Evolutionary conservation across 2,113 vertebrate genomes (phyloP), one percentile per base, ranked within the genome.

Genomic region (Bos indicus): DNA sequence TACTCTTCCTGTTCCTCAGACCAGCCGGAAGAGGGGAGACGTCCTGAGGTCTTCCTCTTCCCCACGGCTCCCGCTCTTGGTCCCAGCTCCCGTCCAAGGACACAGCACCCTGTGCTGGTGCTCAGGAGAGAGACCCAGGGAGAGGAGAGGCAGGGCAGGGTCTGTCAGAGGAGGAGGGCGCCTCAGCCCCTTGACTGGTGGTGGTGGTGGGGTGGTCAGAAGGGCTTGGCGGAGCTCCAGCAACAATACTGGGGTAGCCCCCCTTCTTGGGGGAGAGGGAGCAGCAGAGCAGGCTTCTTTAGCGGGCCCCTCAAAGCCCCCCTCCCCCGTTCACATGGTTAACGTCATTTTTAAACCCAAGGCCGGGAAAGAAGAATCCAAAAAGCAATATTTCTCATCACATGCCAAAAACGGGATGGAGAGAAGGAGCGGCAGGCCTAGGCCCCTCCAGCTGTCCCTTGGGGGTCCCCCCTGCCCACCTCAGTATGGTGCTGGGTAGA

Each of bases 341-440:
- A 83, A 84, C 16, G 17, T 96, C 59, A 91, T 90, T 92, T 98
- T 98, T 94, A 83, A 56, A 96, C 90, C 2, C 83, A 98, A 98
- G 97, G 97, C 87, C 98, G 92, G 98, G 96, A 98, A 93, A 97
- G 96, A 98, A 96, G 92, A 92, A 98, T 98, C 98, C 43, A 2
- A 92, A 98, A 98, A 99, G 98, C 98, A 99, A 99, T 99, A 99
- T 99, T 99, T 99, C 97, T 99, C 98, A 97, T 98, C 98, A 98
- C 96, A 98, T 99, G 98, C 99, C 98, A 99, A 99, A 98, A 98
- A 98, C 0, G 93, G 97, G 95, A 77, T 92, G 84, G 86, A 96
- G 80, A 92, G 78, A 48, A 97, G 94, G 97, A 96, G 96, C 19
- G 90, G 91, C 96, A 97, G 95, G 86, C 87, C 54, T 56, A 30